phyloP scores from a whole-genome alignment of 1,140 invertebrate species.

The Maconellicoccus hirsutus region DNA sequence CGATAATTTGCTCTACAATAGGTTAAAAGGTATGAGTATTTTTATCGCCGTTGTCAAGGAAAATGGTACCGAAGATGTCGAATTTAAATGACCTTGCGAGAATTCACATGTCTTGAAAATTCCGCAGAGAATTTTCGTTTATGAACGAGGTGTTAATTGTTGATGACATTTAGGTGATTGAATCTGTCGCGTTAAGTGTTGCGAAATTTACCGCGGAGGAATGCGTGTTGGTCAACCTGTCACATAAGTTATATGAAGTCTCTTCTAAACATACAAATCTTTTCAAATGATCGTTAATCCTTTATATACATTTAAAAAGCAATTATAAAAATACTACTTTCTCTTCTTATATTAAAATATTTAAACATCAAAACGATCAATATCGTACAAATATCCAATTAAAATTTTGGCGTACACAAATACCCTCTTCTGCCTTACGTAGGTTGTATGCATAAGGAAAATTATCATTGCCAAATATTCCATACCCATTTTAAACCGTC shows the following conservation, averaged over 20 bases:
- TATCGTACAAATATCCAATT: slow-evolving; percentile 10
- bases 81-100: background rate
- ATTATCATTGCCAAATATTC: background rate
- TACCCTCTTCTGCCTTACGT: too few relatives aligned
- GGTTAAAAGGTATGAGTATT: too few relatives aligned
- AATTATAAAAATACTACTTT: background rate
- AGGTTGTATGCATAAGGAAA: background rate
- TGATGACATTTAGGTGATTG: background rate
- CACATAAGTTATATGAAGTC: background rate
- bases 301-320: background rate
- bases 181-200: background rate
- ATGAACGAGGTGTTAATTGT: background rate
- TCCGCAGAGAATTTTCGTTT: background rate
- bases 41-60: background rate
- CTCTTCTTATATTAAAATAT: background rate
- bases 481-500: background rate
- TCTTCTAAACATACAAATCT: background rate
- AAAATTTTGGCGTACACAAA: background rate
- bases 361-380: background rate
- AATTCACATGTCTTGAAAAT: background rate
- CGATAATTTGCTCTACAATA: too few relatives aligned
- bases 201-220: background rate
- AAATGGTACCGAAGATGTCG: background rate
- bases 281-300: background rate
- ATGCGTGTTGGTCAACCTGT: background rate